Evolutionary conservation across 2,888 invertebrate species (phyloP), one percentile per base, ranked within the genome.

Genomic region (Dione juno): DNA sequence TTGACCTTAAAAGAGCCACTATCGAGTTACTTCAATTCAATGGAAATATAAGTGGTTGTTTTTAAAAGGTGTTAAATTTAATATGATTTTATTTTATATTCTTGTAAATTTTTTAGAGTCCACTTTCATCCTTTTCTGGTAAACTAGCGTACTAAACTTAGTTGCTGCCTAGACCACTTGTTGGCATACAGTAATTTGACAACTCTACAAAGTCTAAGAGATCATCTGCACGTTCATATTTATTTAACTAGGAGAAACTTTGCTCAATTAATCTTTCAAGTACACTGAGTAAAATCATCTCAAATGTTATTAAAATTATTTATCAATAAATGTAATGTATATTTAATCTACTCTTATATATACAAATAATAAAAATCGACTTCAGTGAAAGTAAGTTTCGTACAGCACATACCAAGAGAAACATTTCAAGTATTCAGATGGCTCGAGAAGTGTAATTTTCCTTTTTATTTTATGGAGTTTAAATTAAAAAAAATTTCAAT

Each of bases 1-100:
- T n/a, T 16, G 61, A 45, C 43, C 61, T 61, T 28, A 61, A 61
- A 61, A 61, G 45, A 45, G 21, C 35, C 21, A 35, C 37, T 57
- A 40, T 57, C 57, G 37, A 57, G 16, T 57, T 61, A 61, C 35
- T 61, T 16, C 14, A n/a, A 16, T 61, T 45, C 28, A 45, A 45
- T 61, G 28, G 28, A 45, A 45, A 43, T 10, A 45, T 28, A 45
- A 45, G n/a, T 45, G 14, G 54, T 54, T n/a, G 16, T 37, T 59
- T 57, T 28, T 43, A 43, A 43, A 43, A 43, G 8, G n/a, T 28
- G 45, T 61, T n/a, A 45, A 45, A 45, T n/a, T n/a, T 14, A 7
- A 21, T 43, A 41, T 41, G 11, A 21, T 9, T 43, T 41, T 41
- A 19, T 40, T 40, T 35, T 57, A 28, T 28, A 1, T 28, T 48